Evolutionary conservation across 2,113 vertebrate genomes (phyloP).

Genomic region (Mobula birostris): DNA sequence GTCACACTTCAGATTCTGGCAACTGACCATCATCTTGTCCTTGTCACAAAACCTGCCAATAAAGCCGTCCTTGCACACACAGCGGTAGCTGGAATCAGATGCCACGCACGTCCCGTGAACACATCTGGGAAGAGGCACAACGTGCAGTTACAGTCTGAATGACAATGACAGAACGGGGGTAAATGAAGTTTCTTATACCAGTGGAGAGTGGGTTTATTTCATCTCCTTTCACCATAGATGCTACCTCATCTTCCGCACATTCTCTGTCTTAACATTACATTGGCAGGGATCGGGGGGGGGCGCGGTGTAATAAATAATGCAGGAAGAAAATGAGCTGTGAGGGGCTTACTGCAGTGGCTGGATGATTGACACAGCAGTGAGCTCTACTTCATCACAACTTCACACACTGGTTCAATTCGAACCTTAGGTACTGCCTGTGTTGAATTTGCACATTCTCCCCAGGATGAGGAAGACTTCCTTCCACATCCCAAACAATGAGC

Average conservation of each 20-base stretch:
- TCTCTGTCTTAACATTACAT: neutral
- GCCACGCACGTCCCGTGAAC: constrained; percentile 70
- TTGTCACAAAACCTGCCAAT: constrained; percentile 72
- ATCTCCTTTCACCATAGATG: too few relatives aligned
- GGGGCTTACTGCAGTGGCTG: neutral
- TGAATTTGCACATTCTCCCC: too few relatives aligned
- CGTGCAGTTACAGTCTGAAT: neutral
- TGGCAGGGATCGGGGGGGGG: neutral
- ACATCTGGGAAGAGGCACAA: constrained; percentile 61
- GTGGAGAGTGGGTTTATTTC: neutral
- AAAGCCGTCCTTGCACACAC: constrained; percentile 78
- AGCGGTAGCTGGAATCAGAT: constrained; percentile 65
- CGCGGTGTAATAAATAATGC: neutral
- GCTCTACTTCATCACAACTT: too few relatives aligned
- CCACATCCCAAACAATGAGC: too few relatives aligned
- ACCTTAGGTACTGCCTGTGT: too few relatives aligned
- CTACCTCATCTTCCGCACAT: too few relatives aligned
- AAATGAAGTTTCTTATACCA: neutral
- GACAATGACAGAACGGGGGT: neutral
- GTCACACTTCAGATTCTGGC: constrained; percentile 71
- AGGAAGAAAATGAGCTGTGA: neutral
- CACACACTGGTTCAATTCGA: too few relatives aligned
- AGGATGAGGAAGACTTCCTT: too few relatives aligned
- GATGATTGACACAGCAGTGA: too few relatives aligned
- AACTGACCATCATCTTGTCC: constrained; percentile 66